phyloP scores from a whole-genome alignment of 2,797 vertebrate genomes.

The Xenopus petersii region DNA sequence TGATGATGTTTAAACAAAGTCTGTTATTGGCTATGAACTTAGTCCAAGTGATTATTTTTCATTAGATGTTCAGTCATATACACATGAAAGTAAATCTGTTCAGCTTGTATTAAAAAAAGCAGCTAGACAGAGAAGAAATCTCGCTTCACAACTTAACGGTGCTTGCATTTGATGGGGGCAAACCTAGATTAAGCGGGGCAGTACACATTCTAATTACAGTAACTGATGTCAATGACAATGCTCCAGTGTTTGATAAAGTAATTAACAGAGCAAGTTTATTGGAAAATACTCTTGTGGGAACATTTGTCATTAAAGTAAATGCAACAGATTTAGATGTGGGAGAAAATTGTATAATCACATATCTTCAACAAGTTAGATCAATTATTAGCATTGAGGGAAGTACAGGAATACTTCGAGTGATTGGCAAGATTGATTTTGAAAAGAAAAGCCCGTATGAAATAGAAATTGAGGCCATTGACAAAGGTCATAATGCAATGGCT shows the following conservation, averaged over 20 bases:
- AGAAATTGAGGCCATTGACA: conserved; percentile 59
- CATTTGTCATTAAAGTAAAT: conserved; percentile 11
- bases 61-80: conserved; percentile 15
- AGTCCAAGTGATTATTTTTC: conserved; percentile 31
- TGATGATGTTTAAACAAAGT: conserved; percentile 19
- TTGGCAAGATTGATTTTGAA: conserved; percentile 54
- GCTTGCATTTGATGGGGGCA: conserved; percentile 25
- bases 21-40: conserved; percentile 17
- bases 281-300: conserved; percentile 14
- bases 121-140: conserved; percentile 26
- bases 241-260: conserved; percentile 16
- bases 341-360: conserved; percentile 36
- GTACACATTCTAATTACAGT: conserved; percentile 4
- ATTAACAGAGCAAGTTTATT: conserved; percentile 4
- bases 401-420: conserved; percentile 50
- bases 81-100: conserved; percentile 12
- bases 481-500: conserved; percentile 53
- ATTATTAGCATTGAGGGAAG: conserved; percentile 51
- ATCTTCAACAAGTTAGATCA: conserved; percentile 38
- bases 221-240: conserved; percentile 34
- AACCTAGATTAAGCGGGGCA: conserved; percentile 17
- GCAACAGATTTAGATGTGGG: conserved; percentile 29
- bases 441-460: conserved; percentile 55
- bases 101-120: conserved; percentile 23
- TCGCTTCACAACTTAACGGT: conserved; percentile 7